Base-by-base conservation (phyloP, 2,113 vertebrate species). In the Megaceryle maxima region DNA sequence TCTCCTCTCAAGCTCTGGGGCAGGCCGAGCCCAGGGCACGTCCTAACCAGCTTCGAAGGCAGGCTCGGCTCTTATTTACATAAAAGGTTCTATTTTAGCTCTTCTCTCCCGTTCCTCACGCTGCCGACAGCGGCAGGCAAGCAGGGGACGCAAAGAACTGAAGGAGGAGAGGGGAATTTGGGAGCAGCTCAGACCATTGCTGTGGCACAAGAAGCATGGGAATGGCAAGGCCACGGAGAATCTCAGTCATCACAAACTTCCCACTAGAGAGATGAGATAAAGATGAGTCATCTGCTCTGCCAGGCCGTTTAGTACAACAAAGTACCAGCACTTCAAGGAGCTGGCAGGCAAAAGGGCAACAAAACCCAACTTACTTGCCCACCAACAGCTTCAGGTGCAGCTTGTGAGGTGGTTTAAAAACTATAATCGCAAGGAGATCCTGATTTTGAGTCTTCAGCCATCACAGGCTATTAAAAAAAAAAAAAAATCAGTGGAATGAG, bases 11-110 rank as follows among this genome's bases (percentile, higher is more conserved):
- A 88, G 50, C 78, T 88, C 70, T 35, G 73, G 86, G 63, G 67
- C 15, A 2, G 55, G 72, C 90, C 81, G 88, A 95, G 92, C 90
- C 64, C 73, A 35, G 85, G 70, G 91, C 66, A 92, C 0, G 1
- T 93, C 60, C 87, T 63, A 73, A 88, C 83, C 89, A 77, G 70
- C 73, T 62, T 73, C 80, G 80, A 83, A 85, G 86, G 63, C 88
- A 92, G 55, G 20, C 63, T 73, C 0, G 2, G 13, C 90, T 84
- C 76, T 28, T 12, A 37, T 69, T 41, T 87, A 77, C 63, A 0
- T 92, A 68, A 93, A 75, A 94, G 91, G 48, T 95, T 85, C 91
- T 95, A 93, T 93, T 96, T 94, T 83, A 83, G 87, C 72, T 44
- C 78, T 57, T 57, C 57, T 69, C 70, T 10, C 84, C 74, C 4